phyloP scores from a whole-genome alignment of 2,113 vertebrate species.

The Brachypodius melanocephalos region DNA sequence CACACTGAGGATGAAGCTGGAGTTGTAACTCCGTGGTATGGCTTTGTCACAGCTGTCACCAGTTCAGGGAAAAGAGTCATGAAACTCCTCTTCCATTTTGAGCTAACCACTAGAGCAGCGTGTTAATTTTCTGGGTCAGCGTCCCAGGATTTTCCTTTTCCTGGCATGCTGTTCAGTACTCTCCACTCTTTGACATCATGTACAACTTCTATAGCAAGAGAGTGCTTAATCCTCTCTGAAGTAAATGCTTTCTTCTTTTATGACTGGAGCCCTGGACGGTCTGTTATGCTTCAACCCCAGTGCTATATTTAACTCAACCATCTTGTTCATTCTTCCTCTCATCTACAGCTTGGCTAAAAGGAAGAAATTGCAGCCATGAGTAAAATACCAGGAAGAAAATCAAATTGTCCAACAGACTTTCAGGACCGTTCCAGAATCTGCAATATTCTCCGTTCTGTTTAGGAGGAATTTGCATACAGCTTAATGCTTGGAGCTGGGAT shows the following conservation, averaged over 20 bases:
- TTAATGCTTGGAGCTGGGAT: neutral
- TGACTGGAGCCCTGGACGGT: constrained; percentile 39
- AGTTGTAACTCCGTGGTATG: neutral
- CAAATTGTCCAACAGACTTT: neutral
- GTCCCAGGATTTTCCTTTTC: constrained; percentile 38
- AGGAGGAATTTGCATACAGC: neutral
- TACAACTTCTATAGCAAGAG: constrained; percentile 19
- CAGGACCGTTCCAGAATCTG: neutral
- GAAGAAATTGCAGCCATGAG: constrained; percentile 23
- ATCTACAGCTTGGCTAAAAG: constrained; percentile 10
- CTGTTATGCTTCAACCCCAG: neutral
- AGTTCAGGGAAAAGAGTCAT: neutral
- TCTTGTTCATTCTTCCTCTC: constrained; percentile 37
- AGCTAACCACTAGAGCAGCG: neutral
- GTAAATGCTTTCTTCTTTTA: constrained; percentile 65
- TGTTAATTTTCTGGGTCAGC: constrained; percentile 60
- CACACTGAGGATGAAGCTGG: neutral
- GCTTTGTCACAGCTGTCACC: constrained; percentile 33
- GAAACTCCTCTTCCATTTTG: constrained; percentile 53
- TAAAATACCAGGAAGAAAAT: constrained; percentile 46
- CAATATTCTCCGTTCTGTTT: neutral
- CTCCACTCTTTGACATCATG: constrained; percentile 39
- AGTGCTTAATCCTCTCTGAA: constrained; percentile 52
- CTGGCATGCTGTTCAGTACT: constrained; percentile 37
- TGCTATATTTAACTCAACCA: constrained; percentile 54